Evolutionary conservation across 2,113 vertebrate genomes (phyloP).

Genomic region (Malaclemys terrapin): DNA sequence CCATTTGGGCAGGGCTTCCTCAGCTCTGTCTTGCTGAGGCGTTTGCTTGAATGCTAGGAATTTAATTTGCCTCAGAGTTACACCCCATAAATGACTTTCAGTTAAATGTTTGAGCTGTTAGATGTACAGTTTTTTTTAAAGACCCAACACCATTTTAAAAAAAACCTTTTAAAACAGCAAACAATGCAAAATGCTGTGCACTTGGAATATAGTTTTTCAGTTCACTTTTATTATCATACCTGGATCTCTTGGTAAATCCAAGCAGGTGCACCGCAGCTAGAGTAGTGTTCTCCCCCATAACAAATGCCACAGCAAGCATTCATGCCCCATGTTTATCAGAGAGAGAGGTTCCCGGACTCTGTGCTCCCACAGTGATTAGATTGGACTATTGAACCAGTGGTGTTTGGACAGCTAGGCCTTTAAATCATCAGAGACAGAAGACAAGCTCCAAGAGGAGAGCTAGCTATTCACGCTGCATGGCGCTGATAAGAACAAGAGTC

Average conservation of each 20-base stretch:
- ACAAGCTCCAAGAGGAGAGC: neutral
- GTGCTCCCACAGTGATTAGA: neutral
- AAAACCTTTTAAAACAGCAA: neutral
- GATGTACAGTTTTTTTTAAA: neutral
- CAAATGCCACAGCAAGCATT: neutral
- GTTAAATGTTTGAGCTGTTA: neutral
- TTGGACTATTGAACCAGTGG: neutral
- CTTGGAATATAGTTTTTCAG: neutral
- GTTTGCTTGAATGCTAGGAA: neutral
- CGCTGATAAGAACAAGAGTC: slow-evolving; percentile 35
- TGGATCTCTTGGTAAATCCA: rapidly evolving
- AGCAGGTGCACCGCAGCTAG: rapidly evolving
- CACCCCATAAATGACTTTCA: neutral
- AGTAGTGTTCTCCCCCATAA: rapidly evolving
- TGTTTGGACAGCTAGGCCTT: neutral
- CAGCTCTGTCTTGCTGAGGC: neutral
- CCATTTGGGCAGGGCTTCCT: neutral
- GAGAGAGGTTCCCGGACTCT: neutral
- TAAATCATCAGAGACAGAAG: neutral
- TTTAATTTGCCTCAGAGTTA: neutral
- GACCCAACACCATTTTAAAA: neutral
- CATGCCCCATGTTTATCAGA: neutral
- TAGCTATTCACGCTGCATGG: neutral
- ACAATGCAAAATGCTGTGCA: neutral
- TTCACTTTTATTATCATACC: neutral